A percentile compares a stretch with the other conserved stretches of the same genome.
Evolutionary conservation across 1,140 invertebrate species (phyloP).

Genomic region (Drosophila bipectinata): DNA sequence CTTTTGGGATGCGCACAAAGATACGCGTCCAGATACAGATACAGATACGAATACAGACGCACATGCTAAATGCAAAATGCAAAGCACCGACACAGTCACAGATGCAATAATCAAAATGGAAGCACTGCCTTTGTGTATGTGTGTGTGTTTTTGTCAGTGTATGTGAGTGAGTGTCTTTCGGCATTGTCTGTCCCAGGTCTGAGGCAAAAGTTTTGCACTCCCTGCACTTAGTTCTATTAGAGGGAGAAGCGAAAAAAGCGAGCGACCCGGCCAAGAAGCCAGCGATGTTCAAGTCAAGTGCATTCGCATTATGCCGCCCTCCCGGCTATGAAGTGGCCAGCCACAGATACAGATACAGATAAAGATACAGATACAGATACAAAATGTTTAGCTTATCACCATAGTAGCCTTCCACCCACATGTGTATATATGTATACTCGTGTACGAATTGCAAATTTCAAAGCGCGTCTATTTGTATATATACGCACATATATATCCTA

Average conservation of each 20-base stretch:
- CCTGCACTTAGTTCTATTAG: constrained; percentile 74
- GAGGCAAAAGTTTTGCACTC: constrained; percentile 63
- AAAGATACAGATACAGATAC: constrained; percentile 52
- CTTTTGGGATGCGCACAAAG: constrained; percentile 26
- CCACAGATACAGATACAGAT: constrained; percentile 44
- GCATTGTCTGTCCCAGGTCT: constrained; percentile 26
- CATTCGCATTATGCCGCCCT: constrained; percentile 58
- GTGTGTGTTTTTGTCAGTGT: constrained; percentile 6
- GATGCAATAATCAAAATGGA: constrained; percentile 73
- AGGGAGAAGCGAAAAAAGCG: constrained; percentile 35
- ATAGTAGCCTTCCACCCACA: constrained; percentile 39
- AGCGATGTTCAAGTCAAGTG: constrained; percentile 67
- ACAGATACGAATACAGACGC: constrained; percentile 11
- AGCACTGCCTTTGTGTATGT: constrained; percentile 39
- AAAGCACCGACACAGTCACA: constrained; percentile 35
- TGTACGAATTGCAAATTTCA: constrained; percentile 18
- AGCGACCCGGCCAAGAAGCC: constrained; percentile 36
- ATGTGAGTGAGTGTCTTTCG: constrained; percentile 1
- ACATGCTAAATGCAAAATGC: constrained; percentile 31
- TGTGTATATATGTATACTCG: constrained; percentile 43
- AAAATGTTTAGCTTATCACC: constrained; percentile 47
- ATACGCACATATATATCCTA: constrained; percentile 26
- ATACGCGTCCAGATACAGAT: constrained; percentile 6
- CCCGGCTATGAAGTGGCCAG: constrained; percentile 60
- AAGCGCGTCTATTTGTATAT: constrained; percentile 37